phyloP scores from a whole-genome alignment of 2,113 vertebrate genomes.

The Donacobius atricapilla region DNA sequence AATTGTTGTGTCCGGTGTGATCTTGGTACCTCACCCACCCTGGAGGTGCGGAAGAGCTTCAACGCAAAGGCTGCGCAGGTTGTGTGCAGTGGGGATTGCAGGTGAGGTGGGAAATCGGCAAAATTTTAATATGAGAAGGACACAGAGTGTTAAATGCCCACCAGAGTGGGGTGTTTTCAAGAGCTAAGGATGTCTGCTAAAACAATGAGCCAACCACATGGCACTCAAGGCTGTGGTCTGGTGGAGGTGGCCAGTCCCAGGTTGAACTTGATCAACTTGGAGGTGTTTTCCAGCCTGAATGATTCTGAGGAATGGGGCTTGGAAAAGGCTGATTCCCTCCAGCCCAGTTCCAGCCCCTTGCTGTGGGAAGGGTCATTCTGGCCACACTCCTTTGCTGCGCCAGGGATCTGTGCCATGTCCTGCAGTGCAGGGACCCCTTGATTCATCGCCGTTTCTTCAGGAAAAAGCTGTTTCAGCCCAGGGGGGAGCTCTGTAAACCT shows the following conservation, averaged over 20 bases:
- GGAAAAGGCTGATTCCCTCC: neutral
- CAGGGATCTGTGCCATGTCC: neutral
- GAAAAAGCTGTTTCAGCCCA: neutral
- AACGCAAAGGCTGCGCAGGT: neutral
- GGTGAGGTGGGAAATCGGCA: neutral
- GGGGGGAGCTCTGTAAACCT: neutral
- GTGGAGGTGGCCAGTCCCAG: neutral
- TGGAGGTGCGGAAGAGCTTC: neutral
- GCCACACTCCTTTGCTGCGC: accelerated
- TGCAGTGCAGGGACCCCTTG: neutral
- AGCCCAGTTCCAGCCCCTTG: neutral
- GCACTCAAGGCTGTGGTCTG: neutral
- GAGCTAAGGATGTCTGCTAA: neutral
- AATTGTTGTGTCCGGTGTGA: accelerated
- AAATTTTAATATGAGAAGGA: neutral
- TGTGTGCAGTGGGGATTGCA: neutral
- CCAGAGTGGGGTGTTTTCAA: neutral
- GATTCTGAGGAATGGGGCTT: neutral
- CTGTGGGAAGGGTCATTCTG: neutral
- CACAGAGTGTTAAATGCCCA: neutral
- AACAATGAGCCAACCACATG: accelerated
- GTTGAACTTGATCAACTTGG: neutral
- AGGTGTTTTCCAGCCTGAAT: neutral
- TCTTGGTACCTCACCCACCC: neutral
- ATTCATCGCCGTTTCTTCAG: neutral